Evolutionary conservation across 2,888 invertebrate species (phyloP), one percentile per base, ranked within the genome.

Genomic region (Neocrepidodera transversa): DNA sequence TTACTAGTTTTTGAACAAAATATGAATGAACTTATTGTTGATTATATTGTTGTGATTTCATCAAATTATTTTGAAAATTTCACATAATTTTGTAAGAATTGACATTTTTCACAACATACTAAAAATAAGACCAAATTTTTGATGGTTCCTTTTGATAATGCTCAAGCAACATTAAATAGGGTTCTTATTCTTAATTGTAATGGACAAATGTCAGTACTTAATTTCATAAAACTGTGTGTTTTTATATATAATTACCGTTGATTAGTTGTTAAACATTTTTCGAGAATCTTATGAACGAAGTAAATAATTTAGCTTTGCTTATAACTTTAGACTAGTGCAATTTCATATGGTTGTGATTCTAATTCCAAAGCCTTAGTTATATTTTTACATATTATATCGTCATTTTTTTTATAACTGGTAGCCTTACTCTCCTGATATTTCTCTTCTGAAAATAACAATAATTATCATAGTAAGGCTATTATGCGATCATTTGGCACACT

Each of bases 11-110:
- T 66, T 61, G 62, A 71, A 69, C 68, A 66, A 68, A 69, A 70
- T 66, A 43, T 62, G 62, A 68, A 64, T 69, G 68, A 69, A 68
- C 68, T 66, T 68, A 65, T 69, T 70, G 68, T 68, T 69, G 55
- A 61, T 64, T 68, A 65, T 68, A 65, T 63, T 67, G 67, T 67
- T 69, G 64, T 51, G 20, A 60, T 43, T 42, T 57, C 47, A 47
- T 48, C 2, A 14, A 18, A 55, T 48, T 16, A 48, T 40, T 58
- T 58, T 47, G 35, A 45, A 35, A 43, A 32, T 47, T 11, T 32
- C 11, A 7, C 40, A 42, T 35, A 20, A 7, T 45, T 43, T 43
- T 16, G 16, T 23, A 13, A 32, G 26, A 23, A 45, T 40, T 54
- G 54, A 36, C 26, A 45, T 45, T 45, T 45, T 14, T 14, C 13